Percentiles rank a stretch among this genome's conserved stretches.
Conservation (phyloP, 2,797 vertebrate genomes). For the Helostoma temminkii region DNA sequence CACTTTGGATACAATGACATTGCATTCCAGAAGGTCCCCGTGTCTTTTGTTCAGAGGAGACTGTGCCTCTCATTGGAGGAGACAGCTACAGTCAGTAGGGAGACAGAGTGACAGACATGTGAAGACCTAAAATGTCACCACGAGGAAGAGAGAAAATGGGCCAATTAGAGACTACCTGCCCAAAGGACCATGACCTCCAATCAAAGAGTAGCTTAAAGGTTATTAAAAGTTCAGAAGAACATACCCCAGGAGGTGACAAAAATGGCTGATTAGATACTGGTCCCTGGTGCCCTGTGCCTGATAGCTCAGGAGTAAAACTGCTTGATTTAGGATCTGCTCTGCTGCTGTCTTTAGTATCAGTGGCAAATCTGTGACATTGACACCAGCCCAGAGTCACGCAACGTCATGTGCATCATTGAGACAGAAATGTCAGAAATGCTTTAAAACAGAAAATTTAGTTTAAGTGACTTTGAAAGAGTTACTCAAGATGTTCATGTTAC, state of each 20-base stretch:
- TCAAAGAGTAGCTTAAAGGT: constrained; percentile 68
- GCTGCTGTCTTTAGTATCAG: constrained; percentile 8
- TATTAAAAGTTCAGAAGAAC: constrained; percentile 65
- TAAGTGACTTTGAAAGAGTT: constrained; percentile 4
- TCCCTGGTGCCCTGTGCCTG: constrained; percentile 38
- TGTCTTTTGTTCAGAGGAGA: constrained; percentile 37
- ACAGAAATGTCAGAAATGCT: constrained; percentile 23
- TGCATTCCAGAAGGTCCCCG: constrained; percentile 24
- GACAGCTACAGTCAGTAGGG: constrained; percentile 32
- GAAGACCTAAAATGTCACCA: constrained; percentile 63
- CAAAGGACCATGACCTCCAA: constrained; percentile 59
- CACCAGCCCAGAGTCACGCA: constrained; percentile 12
- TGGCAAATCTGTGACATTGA: constrained; percentile 6
- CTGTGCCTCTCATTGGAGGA: constrained; percentile 9
- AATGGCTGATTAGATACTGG: constrained; percentile 10
- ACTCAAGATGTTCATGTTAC: constrained; percentile 6
- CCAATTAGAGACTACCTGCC: constrained; percentile 66
- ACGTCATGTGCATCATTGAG: constrained; percentile 44
- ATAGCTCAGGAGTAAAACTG: constrained; percentile 32
- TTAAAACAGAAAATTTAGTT: neutral
- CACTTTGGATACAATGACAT: constrained; percentile 19
- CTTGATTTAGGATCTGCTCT: constrained; percentile 13
- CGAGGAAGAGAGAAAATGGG: constrained; percentile 52
- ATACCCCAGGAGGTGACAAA: constrained; percentile 22
- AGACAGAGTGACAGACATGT: constrained; percentile 41